Evolutionary conservation across 2,888 invertebrate species (phyloP).

Genomic region (Cosmopolites sordidus): DNA sequence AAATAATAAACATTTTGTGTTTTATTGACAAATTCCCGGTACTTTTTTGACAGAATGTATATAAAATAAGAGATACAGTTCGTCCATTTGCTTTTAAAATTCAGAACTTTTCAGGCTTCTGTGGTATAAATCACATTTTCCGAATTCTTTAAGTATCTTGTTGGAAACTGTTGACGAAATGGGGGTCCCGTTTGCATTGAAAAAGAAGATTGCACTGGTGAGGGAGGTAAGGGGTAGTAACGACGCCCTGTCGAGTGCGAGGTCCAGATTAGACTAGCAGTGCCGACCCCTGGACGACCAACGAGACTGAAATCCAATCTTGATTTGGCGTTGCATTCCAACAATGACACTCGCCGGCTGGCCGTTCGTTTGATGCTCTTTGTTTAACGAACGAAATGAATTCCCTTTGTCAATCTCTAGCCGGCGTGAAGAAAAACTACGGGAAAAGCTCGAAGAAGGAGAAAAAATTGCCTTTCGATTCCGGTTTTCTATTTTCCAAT

Average conservation of each 20-base stretch:
- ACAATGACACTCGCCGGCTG: constrained; percentile 46
- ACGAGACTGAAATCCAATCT: constrained; percentile 50
- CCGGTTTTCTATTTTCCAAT: too few relatives aligned
- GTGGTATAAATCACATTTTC: too few relatives aligned
- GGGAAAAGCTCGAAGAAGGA: too few relatives aligned
- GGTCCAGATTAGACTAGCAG: constrained; percentile 50
- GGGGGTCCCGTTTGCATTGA: constrained; percentile 17
- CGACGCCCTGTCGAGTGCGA: constrained; percentile 43
- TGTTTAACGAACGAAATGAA: constrained; percentile 41
- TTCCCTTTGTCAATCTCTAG: constrained; percentile 27
- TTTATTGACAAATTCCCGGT: too few relatives aligned
- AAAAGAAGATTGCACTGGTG: too few relatives aligned
- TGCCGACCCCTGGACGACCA: constrained; percentile 39
- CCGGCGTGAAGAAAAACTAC: not conserved
- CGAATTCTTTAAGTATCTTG: constrained; percentile 12
- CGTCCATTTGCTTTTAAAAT: too few relatives aligned
- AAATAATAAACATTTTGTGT: too few relatives aligned
- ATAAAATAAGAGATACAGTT: too few relatives aligned
- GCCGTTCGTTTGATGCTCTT: constrained; percentile 43
- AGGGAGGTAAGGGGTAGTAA: constrained; percentile 20
- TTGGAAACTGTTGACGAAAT: constrained; percentile 25
- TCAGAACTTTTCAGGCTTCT: too few relatives aligned
- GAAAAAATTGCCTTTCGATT: too few relatives aligned
- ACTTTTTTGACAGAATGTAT: too few relatives aligned
- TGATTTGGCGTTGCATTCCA: constrained; percentile 52